Conservation (phyloP, 2,797 vertebrate genomes). For the Acanthis flammea region DNA sequence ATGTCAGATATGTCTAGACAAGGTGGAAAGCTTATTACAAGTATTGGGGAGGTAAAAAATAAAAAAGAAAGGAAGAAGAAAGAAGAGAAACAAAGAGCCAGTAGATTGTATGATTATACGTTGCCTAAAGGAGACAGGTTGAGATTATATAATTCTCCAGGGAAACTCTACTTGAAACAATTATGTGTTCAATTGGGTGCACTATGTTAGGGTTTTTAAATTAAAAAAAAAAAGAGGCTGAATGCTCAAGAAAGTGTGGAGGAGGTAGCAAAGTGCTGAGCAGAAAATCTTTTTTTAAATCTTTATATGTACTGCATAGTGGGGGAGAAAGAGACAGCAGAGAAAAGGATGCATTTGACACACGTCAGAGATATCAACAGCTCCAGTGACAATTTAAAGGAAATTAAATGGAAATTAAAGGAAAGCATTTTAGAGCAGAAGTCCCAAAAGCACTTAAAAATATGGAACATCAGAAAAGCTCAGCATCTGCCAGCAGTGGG, state of each 20-base stretch:
- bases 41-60: not conserved
- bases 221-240: not conserved
- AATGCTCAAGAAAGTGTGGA: slow-evolving; percentile 26
- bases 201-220: not conserved
- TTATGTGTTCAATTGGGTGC: slow-evolving; percentile 26
- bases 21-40: slow-evolving; percentile 7
- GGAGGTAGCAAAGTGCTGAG: slow-evolving; percentile 40
- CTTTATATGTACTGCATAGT: not conserved
- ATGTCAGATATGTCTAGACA: slow-evolving; percentile 29
- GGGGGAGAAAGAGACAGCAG: slow-evolving; percentile 24
- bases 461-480: not conserved
- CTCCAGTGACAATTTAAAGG: slow-evolving; percentile 48
- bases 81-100: not conserved
- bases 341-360: slow-evolving; percentile 54
- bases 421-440: slow-evolving; percentile 29
- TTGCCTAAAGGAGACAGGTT: slow-evolving; percentile 23
- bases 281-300: not conserved
- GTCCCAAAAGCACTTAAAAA: slow-evolving; percentile 40
- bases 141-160: slow-evolving; percentile 35
- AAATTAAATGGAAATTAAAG: slow-evolving; percentile 65
- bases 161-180: slow-evolving; percentile 31
- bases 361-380: slow-evolving; percentile 51
- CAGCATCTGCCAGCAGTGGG: not conserved
- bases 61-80: not conserved
- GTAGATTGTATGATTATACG: not conserved